Conservation (phyloP, 2,888 invertebrate genomes). For the Dolichomitus sp. region DNA sequence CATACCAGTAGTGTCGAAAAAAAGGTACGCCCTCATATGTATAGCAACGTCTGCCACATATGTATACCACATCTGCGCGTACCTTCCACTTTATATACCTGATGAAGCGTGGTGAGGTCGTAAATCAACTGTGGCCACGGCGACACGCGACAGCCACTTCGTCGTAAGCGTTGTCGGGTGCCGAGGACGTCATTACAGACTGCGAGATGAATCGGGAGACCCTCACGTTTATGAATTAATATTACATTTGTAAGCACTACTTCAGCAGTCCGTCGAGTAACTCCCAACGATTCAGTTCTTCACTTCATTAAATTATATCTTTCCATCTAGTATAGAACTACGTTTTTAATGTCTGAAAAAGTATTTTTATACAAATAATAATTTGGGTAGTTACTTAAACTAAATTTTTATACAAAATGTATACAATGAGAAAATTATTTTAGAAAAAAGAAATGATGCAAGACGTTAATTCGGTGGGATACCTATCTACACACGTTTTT, state of each 20-base stretch:
- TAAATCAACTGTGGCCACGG: constrained; percentile 21
- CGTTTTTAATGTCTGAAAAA: neutral
- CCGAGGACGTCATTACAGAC: neutral
- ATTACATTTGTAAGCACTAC: neutral
- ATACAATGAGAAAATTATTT: too few relatives aligned
- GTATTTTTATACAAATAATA: neutral
- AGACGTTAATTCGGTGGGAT: too few relatives aligned
- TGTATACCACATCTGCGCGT: neutral
- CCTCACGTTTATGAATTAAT: neutral
- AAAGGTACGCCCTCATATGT: neutral
- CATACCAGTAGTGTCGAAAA: neutral
- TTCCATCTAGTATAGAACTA: neutral
- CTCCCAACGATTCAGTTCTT: neutral
- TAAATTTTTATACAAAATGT: too few relatives aligned
- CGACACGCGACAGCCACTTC: constrained; percentile 22
- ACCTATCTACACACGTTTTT: too few relatives aligned
- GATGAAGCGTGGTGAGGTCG: constrained; percentile 12
- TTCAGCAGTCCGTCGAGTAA: too few relatives aligned
- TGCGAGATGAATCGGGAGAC: constrained; percentile 23
- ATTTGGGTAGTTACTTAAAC: too few relatives aligned
- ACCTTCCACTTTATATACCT: constrained; percentile 16
- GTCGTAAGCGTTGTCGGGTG: constrained; percentile 13
- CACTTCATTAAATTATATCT: neutral
- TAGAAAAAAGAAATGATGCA: too few relatives aligned
- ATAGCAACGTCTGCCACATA: neutral